These are phyloP conservation scores for Dermochelys coriacea DNA, from an alignment of 2,797 vertebrate genomes.

Conservation along the genomic window DNA sequence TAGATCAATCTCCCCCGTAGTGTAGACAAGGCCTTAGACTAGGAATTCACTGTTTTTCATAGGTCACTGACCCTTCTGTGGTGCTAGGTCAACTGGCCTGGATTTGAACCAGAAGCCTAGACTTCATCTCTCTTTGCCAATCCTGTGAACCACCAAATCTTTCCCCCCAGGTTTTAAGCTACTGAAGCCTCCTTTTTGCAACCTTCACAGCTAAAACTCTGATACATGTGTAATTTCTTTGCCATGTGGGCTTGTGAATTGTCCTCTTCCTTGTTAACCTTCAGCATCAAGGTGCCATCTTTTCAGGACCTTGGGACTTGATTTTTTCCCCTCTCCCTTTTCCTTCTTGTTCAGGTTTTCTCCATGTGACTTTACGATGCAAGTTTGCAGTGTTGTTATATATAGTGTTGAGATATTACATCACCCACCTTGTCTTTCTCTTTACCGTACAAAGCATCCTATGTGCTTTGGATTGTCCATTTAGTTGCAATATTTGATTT, in stretches of 20 bases:
- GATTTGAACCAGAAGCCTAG: too few relatives aligned
- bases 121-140: accelerated
- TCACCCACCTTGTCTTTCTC: too few relatives aligned
- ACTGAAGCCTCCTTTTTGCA: accelerated
- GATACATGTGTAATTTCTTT: accelerated
- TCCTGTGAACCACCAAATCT: too few relatives aligned
- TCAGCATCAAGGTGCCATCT: not conserved
- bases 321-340: not conserved
- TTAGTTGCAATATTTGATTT: accelerated
- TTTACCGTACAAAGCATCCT: not conserved
- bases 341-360: accelerated
- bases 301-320: accelerated
- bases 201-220: accelerated
- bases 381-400: too few relatives aligned
- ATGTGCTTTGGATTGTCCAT: not conserved
- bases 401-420: too few relatives aligned
- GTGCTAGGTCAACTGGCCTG: too few relatives aligned
- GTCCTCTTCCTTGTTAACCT: not conserved
- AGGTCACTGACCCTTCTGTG: too few relatives aligned
- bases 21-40: too few relatives aligned
- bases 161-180: not conserved
- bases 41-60: too few relatives aligned
- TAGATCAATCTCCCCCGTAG: too few relatives aligned
- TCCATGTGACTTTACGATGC: accelerated
- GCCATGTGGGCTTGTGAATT: accelerated